These are phyloP conservation scores for Osmerus eperlanus DNA, from an alignment of 2,113 vertebrate genomes.

Conservation along the genomic window DNA sequence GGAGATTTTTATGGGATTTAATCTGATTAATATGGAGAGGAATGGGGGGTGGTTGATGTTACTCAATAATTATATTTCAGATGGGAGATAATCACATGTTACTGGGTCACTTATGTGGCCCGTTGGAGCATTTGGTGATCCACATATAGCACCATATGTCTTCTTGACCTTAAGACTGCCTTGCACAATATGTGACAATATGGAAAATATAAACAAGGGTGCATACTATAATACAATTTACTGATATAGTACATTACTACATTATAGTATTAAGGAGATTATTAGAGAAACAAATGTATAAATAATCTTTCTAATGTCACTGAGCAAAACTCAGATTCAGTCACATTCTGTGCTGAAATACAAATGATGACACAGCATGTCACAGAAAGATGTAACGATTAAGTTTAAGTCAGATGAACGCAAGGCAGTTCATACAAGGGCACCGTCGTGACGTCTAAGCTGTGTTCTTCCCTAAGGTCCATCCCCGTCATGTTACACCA, in stretches of 20 bases:
- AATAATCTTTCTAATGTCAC: background rate
- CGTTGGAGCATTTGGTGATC: constrained; percentile 45
- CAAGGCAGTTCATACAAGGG: background rate
- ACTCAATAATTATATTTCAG: constrained; percentile 59
- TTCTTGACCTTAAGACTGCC: constrained; percentile 51
- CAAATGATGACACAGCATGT: too few relatives aligned
- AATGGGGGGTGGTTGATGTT: constrained; percentile 57
- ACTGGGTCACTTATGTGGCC: constrained; percentile 58
- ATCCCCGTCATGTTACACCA: too few relatives aligned
- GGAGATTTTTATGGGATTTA: constrained; percentile 55
- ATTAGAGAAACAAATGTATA: background rate
- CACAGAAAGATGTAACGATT: too few relatives aligned
- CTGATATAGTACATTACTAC: too few relatives aligned
- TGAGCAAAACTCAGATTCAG: background rate
- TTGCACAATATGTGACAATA: constrained; percentile 24
- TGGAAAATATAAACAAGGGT: too few relatives aligned
- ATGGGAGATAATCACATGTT: constrained; percentile 57
- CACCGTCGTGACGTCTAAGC: background rate
- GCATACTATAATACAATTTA: too few relatives aligned
- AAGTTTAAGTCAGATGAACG: background rate
- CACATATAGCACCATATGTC: constrained; percentile 58
- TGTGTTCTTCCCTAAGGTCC: too few relatives aligned
- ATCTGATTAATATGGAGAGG: constrained; percentile 68
- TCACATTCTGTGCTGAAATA: too few relatives aligned
- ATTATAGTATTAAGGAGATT: background rate